Evolutionary conservation across 2,797 vertebrate species (phyloP), one percentile per base, ranked within the genome.

Genomic region (Tapera naevia): DNA sequence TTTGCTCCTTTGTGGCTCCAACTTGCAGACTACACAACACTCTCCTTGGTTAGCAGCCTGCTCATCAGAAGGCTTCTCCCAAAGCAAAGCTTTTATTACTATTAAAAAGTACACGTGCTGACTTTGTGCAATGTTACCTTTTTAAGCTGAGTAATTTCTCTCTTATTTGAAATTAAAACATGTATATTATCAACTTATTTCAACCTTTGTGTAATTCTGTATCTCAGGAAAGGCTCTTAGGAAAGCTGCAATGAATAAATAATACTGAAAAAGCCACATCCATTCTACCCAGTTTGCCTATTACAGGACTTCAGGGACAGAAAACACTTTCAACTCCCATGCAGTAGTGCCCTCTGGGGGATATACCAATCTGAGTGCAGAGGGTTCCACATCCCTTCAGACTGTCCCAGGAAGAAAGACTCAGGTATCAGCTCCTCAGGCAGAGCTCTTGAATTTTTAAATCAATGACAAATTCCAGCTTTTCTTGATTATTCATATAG

Each of bases 321-420:
- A 15, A 21, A 28, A 17, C 0, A 2, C 80, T 61, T 25, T 2
- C 3, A 2, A 30, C 27, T 54, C 27, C n/a, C 81, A 33, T 2
- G 32, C 81, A 54, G 80, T 6, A 53, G 80, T 89, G 90, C 92
- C 94, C 88, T 89, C 94, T 95, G 45, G 22, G 41, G 92, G 94
- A 83, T 5, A 37, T 3, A 53, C 32, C 14, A 6, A 9, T 13
- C 54, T 32, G 7, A 3, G 14, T 4, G 45, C 39, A 5, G 45
- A 62, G 53, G 7, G 5, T 46, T 67, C 54, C 73, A 45, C 17
- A 48, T 5, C 35, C n/a, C 15, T 14, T 15, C 3, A 23, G 13
- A 10, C 32, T 15, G 14, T 10, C 2, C 12, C 39, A 22, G 24
- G 46, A 54, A 39, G n/a, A 37, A 27, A 11, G 11, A 58, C 66